These are phyloP conservation scores for Acanthopagrus latus DNA, from an alignment of 2,797 vertebrate genomes.

Conservation along the genomic window DNA sequence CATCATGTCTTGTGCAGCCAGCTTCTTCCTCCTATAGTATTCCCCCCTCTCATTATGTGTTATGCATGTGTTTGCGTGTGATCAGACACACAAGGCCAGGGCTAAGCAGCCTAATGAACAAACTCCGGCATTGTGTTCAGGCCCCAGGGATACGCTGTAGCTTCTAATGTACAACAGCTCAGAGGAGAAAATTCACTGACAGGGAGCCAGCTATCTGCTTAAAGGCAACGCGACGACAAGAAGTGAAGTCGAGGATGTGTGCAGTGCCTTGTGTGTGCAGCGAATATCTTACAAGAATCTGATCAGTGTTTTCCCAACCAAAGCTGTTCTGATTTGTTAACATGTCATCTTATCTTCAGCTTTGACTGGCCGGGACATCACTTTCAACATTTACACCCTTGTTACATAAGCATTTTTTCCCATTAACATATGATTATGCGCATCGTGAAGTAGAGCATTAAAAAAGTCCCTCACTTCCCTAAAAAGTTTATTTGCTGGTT, in stretches of 20 bases:
- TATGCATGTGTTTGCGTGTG: constrained; percentile 73
- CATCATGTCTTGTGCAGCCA: constrained; percentile 55
- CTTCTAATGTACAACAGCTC: constrained; percentile 76
- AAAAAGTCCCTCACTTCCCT: no score
- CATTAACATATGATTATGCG: no score
- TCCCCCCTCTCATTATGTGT: constrained; percentile 75
- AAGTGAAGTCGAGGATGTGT: constrained; percentile 16
- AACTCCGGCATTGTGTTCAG: constrained; percentile 76
- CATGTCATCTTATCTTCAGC: background rate
- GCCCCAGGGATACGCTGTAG: constrained; percentile 70
- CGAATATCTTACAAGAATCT: constrained; percentile 60
- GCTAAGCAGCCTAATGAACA: constrained; percentile 83
- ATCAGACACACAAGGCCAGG: constrained; percentile 75
- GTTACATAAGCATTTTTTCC: background rate
- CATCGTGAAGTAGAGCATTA: no score
- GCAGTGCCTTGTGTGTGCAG: constrained; percentile 15
- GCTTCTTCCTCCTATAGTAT: constrained; percentile 63
- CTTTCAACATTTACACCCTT: background rate
- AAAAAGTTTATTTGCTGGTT: no score
- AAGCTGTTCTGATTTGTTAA: constrained; percentile 25
- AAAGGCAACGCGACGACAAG: constrained; percentile 52
- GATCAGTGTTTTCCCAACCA: constrained; percentile 24
- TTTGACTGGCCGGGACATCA: constrained; percentile 1
- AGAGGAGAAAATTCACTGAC: constrained; percentile 60
- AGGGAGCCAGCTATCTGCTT: constrained; percentile 64